phyloP scores from a whole-genome alignment of 2,888 invertebrate species.

The Alitta virens region DNA sequence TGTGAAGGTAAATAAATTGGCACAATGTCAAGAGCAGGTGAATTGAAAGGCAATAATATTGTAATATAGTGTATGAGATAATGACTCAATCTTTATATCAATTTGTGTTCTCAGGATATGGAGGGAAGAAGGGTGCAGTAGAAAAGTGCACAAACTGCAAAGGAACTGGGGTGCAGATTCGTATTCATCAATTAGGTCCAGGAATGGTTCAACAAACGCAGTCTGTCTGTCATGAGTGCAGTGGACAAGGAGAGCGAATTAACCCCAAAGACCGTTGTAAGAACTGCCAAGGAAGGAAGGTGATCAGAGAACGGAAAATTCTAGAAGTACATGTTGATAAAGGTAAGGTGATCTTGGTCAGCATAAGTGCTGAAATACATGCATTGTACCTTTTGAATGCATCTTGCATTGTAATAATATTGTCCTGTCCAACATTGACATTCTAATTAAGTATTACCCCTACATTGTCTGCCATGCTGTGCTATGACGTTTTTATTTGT shows the following conservation, averaged over 20 bases:
- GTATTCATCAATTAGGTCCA: constrained; percentile 69
- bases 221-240: constrained; percentile 80
- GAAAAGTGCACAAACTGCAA: constrained; percentile 84
- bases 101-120: constrained; percentile 62
- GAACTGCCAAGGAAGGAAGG: constrained; percentile 86
- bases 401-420: no score
- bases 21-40: no score
- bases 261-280: constrained; percentile 87
- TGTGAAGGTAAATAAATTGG: constrained; percentile 90
- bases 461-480: no score
- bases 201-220: constrained; percentile 90
- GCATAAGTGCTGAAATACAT: neutral
- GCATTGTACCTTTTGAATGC: no score
- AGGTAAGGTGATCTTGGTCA: constrained; percentile 40
- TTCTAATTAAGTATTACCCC: no score
- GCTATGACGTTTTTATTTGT: no score
- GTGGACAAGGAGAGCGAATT: constrained; percentile 67
- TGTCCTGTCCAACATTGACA: no score
- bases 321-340: constrained; percentile 91
- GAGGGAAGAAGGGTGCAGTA: constrained; percentile 89
- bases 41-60: no score
- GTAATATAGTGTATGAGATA: no score
- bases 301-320: constrained; percentile 84
- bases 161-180: constrained; percentile 81
- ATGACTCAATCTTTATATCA: neutral